phyloP scores from a whole-genome alignment of 2,113 vertebrate species.

The Colossoma macropomum region DNA sequence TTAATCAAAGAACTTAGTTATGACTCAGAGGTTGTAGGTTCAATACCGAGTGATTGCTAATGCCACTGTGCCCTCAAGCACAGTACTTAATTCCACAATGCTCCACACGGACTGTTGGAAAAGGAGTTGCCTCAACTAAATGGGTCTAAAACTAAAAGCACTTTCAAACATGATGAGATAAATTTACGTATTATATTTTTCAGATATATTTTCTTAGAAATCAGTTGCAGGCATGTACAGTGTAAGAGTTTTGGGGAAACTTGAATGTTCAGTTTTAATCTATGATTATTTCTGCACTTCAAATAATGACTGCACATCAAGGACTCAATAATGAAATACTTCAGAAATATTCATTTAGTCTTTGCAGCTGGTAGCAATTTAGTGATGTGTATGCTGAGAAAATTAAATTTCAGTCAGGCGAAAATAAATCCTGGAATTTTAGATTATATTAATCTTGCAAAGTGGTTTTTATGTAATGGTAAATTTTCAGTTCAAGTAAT shows the following conservation, averaged over 20 bases:
- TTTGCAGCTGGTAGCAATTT: constrained; percentile 16
- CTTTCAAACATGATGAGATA: not conserved
- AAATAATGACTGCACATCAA: not conserved
- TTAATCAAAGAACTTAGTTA: not conserved
- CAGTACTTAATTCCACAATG: not conserved
- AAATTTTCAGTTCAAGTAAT: constrained; percentile 38
- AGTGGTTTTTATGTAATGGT: constrained; percentile 22
- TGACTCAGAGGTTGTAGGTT: not conserved
- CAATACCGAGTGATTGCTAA: not conserved
- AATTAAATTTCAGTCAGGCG: constrained; percentile 21
- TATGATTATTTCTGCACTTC: not conserved
- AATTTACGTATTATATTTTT: not conserved
- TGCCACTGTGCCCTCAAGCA: not conserved
- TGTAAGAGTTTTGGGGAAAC: not conserved
- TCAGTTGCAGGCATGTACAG: not conserved
- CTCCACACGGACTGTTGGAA: not conserved
- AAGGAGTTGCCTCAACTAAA: not conserved
- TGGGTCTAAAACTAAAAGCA: not conserved
- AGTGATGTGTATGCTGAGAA: constrained; percentile 18
- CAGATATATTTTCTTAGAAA: not conserved
- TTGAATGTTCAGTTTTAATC: not conserved
- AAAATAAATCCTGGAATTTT: constrained; percentile 19
- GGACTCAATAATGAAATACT: not conserved
- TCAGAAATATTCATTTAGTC: not conserved
- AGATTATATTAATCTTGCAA: constrained; percentile 34